Evolutionary conservation across 2,888 invertebrate genomes (phyloP).

Genomic region (Camptogramma bilineatum): DNA sequence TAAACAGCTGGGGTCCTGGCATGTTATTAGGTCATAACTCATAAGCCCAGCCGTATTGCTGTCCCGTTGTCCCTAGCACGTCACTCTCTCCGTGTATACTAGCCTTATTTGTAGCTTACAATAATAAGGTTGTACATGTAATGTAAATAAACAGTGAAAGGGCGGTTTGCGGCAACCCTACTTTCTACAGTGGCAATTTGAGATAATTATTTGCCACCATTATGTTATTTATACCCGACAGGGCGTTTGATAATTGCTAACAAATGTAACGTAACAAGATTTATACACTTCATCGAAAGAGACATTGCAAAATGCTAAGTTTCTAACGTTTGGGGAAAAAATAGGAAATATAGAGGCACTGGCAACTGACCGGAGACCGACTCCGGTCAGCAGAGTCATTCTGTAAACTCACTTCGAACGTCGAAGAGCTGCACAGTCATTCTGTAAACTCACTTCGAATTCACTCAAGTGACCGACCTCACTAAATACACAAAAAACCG

Average conservation of each 20-base stretch:
- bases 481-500: too few relatives aligned
- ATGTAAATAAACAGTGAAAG: slow-evolving; percentile 25
- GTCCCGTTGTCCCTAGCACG: not conserved
- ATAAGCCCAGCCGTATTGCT: too few relatives aligned
- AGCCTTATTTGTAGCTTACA: slow-evolving; percentile 39
- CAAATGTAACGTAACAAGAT: slow-evolving; percentile 2
- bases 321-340: too few relatives aligned
- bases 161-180: slow-evolving; percentile 39
- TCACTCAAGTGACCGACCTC: too few relatives aligned
- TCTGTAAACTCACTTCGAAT: too few relatives aligned
- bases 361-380: too few relatives aligned
- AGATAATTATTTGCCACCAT: slow-evolving; percentile 30
- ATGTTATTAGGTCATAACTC: too few relatives aligned
- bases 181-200: slow-evolving; percentile 40
- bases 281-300: not conserved
- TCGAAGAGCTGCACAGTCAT: too few relatives aligned
- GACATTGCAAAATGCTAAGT: not conserved
- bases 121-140: slow-evolving; percentile 43
- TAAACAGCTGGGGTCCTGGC: too few relatives aligned
- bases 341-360: too few relatives aligned
- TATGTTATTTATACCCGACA: slow-evolving; percentile 18
- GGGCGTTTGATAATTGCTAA: slow-evolving; percentile 19
- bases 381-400: too few relatives aligned
- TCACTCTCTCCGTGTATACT: slow-evolving; percentile 12
- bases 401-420: too few relatives aligned